phyloP scores from a whole-genome alignment of 2,797 vertebrate genomes.

The Chaetophractus vellerosus region DNA sequence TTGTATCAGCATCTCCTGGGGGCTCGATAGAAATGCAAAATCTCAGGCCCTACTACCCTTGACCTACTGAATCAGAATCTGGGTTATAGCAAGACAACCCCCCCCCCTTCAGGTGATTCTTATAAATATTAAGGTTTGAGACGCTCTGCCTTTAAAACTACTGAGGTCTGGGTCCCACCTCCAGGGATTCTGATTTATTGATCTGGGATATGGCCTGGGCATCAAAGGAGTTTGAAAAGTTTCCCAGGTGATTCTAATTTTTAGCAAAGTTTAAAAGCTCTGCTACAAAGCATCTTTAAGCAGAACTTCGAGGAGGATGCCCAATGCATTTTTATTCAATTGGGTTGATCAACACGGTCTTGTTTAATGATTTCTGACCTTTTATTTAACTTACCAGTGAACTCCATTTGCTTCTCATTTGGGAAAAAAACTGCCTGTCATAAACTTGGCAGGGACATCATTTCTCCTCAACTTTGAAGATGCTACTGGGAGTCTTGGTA shows the following conservation, averaged over 20 bases:
- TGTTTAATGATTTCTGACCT: constrained; percentile 69
- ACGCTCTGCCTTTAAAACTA: neutral
- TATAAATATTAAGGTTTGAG: neutral
- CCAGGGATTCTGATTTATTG: neutral
- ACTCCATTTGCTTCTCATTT: constrained; percentile 73
- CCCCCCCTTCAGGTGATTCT: neutral
- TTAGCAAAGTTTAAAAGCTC: neutral
- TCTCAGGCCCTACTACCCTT: neutral
- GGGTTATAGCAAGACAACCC: neutral
- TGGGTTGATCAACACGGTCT: constrained; percentile 24
- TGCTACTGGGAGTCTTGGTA: constrained; percentile 43
- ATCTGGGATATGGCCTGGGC: neutral
- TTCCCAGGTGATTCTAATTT: neutral
- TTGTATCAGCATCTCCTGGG: neutral
- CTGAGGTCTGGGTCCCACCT: neutral
- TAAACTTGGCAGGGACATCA: constrained; percentile 65
- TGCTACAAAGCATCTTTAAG: neutral
- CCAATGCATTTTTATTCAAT: neutral
- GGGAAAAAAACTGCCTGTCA: constrained; percentile 71
- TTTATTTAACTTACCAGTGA: constrained; percentile 79
- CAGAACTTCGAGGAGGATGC: neutral
- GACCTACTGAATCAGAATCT: neutral
- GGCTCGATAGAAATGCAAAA: neutral
- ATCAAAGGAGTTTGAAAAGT: neutral
- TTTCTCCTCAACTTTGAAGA: constrained; percentile 69